Base-by-base conservation (phyloP, 2,113 vertebrate species). In the Notarius quadriscutis region DNA sequence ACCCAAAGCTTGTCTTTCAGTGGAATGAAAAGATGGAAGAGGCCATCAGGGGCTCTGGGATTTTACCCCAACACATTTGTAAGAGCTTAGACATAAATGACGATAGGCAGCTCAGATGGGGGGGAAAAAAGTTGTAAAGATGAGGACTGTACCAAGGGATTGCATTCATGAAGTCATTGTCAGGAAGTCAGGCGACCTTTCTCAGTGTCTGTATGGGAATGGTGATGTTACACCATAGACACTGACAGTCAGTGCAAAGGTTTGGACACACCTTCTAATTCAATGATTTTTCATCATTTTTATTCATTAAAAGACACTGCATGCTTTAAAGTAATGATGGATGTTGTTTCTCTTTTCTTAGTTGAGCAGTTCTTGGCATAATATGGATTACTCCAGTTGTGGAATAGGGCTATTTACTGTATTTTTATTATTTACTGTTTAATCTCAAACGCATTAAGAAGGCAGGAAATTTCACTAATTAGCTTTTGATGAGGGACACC, bases 11-110 rank as follows among this genome's bases (percentile, higher is more conserved):
- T 62, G 80, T 51, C 41, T 69, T 71, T 86, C 65, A 71, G 20
- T 25, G 74, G 60, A 74, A 86, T 72, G 55, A 88, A 83, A 85
- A 84, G 84, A 69, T 74, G 62, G 18, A 69, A 27, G 72, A 86
- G 8, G 30, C 71, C 84, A 86, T 22, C 25, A 6, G 84, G 53
- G 57, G 22, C 34, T 18, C 15, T 41, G 67, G 79, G 30, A 84
- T 30, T 85, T 67, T 65, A 34, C 71, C 11, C 78, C 8, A 57
- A 87, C 12, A 50, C 69, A 34, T 80, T 65, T 18, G 27, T 71
- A 87, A 67, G 57, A 48, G 65, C 25, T 57, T 65, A 48, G 34
- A 30, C 9, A 60, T 51, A 75, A 65, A 80, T 71, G 27, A 77
- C 7, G 48, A 65, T 15, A 27, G 7, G 57, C n/a, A 67, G 60